phyloP scores from a whole-genome alignment of 2,888 invertebrate species.

The Cactoblastis cactorum region DNA sequence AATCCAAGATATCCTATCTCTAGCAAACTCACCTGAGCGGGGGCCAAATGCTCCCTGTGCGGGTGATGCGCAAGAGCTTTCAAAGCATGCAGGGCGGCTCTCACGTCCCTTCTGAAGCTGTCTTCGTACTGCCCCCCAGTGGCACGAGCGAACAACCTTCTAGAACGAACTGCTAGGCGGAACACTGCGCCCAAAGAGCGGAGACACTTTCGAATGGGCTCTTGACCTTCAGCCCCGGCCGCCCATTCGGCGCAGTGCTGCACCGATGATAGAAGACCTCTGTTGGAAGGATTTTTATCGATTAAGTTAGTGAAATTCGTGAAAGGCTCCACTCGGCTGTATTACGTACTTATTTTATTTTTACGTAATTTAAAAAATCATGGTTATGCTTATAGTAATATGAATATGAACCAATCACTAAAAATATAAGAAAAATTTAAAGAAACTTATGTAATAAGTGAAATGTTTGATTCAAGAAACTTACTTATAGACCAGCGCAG shows the following conservation, averaged over 20 bases:
- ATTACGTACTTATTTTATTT: no score
- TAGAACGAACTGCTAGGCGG: constrained; percentile 93
- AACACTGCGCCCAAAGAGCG: constrained; percentile 95
- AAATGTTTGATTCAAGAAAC: constrained; percentile 34
- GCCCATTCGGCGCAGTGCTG: constrained; percentile 94
- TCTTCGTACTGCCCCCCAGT: constrained; percentile 94
- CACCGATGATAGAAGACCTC: constrained; percentile 92
- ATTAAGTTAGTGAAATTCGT: neutral
- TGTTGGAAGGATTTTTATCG: constrained; percentile 37
- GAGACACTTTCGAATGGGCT: constrained; percentile 93
- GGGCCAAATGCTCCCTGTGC: constrained; percentile 85
- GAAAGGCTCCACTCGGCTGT: no score
- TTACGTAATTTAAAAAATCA: no score
- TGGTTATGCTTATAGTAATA: no score
- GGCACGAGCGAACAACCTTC: constrained; percentile 89
- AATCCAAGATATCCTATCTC: neutral
- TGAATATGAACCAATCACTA: no score
- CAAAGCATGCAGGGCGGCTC: constrained; percentile 88
- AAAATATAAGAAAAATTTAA: no score
- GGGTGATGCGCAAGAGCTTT: constrained; percentile 85
- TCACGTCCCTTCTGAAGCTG: constrained; percentile 89
- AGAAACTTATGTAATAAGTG: no score
- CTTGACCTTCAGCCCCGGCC: constrained; percentile 91
- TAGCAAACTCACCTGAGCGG: constrained; percentile 81
- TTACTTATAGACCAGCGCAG: constrained; percentile 95